These are phyloP conservation scores for Eucidaris tribuloides DNA, from an alignment of 35 echinoderm and acorn worm genomes.

Conservation along the genomic window DNA sequence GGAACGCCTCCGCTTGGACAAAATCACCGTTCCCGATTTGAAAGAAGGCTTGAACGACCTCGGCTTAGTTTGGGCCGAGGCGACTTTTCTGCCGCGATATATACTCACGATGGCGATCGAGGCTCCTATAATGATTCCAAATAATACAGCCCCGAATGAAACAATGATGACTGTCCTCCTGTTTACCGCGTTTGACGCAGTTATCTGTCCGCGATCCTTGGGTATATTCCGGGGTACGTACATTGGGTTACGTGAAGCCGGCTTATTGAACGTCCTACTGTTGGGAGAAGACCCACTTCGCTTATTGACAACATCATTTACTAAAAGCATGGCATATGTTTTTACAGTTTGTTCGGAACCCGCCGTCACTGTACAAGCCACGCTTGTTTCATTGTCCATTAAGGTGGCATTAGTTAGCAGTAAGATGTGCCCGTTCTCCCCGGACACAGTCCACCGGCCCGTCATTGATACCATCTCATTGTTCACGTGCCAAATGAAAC, in stretches of 20 bases:
- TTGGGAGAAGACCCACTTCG: background rate
- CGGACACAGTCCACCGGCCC: background rate
- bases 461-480: background rate
- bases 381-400: constrained; percentile 1
- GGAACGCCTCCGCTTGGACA: background rate
- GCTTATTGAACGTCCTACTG: background rate
- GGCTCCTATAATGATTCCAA: background rate
- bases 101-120: constrained; percentile 1
- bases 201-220: background rate
- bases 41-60: constrained; percentile 16
- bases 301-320: background rate
- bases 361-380: constrained; percentile 15
- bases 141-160: constrained; percentile 10
- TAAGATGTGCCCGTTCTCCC: background rate
- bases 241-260: background rate
- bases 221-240: background rate
- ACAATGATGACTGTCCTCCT: background rate
- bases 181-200: background rate
- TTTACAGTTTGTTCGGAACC: constrained; percentile 7
- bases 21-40: background rate
- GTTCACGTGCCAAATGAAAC: background rate
- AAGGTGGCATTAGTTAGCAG: background rate
- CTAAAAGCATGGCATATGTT: constrained; percentile 3
- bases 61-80: background rate
- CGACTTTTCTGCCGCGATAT: background rate